A percentile compares a stretch with the other conserved stretches of the same genome.
Conservation (phyloP, 1,140 invertebrate genomes). For the Drosophila tristis region DNA sequence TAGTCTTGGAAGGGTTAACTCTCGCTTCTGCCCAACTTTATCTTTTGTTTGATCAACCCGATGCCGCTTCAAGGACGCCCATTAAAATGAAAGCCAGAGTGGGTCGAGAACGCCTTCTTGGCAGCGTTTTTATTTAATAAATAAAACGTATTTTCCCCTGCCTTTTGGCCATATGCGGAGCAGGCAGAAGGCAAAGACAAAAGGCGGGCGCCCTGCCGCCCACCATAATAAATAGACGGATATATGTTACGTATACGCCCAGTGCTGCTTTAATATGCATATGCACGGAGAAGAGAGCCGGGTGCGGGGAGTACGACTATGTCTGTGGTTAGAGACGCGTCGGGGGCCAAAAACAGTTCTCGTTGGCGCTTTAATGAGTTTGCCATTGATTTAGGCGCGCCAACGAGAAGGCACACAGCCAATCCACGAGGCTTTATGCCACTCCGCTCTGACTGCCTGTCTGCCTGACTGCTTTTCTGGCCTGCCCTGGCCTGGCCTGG, state of each 20-base stretch:
- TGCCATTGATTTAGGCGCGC: slow-evolving; percentile 76
- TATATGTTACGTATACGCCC: slow-evolving; percentile 70
- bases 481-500: not conserved
- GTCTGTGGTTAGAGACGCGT: slow-evolving; percentile 54
- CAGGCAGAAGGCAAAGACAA: slow-evolving; percentile 55
- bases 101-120: slow-evolving; percentile 11
- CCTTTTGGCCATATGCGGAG: slow-evolving; percentile 55
- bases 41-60: slow-evolving; percentile 32
- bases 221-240: slow-evolving; percentile 54
- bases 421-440: slow-evolving; percentile 21
- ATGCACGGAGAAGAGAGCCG: slow-evolving; percentile 41
- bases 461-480: not conserved
- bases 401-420: slow-evolving; percentile 17
- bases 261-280: slow-evolving; percentile 74
- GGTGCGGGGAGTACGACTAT: slow-evolving; percentile 15
- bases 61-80: slow-evolving; percentile 4
- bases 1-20: slow-evolving; percentile 24
- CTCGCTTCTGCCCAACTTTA: slow-evolving; percentile 19
- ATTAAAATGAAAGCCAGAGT: slow-evolving; percentile 28
- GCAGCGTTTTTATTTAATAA: slow-evolving; percentile 70
- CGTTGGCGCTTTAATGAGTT: slow-evolving; percentile 69
- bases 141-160: slow-evolving; percentile 71
- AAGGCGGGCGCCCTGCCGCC: slow-evolving; percentile 25
- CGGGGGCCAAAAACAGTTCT: slow-evolving; percentile 47
- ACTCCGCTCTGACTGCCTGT: not conserved